phyloP scores from a whole-genome alignment of 2,888 invertebrate species.

The Ennomos erosarius region DNA sequence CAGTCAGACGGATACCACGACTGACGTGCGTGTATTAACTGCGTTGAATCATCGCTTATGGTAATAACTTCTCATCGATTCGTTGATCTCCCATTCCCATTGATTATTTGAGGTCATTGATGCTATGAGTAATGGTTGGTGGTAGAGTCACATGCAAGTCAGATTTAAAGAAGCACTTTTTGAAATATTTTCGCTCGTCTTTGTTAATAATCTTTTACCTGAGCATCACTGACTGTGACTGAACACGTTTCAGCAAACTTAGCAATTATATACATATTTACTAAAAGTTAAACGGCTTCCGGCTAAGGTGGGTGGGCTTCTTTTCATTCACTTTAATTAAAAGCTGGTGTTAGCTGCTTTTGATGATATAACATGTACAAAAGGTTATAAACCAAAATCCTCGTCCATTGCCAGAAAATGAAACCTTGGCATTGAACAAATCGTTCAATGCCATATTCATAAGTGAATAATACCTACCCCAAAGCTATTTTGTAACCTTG shows the following conservation, averaged over 20 bases:
- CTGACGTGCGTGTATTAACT: constrained; percentile 15
- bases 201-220: too few species aligned
- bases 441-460: too few species aligned
- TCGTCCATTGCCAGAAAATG: constrained; percentile 1
- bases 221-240: too few species aligned
- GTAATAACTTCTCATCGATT: constrained; percentile 13
- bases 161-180: too few species aligned
- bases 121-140: constrained; percentile 11
- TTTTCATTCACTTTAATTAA: too few species aligned
- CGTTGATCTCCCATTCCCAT: constrained; percentile 26
- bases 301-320: too few species aligned
- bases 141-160: background rate
- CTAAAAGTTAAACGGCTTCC: too few species aligned
- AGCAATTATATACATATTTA: too few species aligned
- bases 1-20: constrained; percentile 10
- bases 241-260: too few species aligned
- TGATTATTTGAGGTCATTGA: constrained; percentile 16
- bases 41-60: constrained; percentile 24
- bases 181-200: too few species aligned
- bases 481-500: constrained; percentile 19
- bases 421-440: constrained; percentile 1
- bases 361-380: too few species aligned
- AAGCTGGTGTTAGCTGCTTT: too few species aligned
- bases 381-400: background rate
- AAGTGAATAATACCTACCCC: background rate